Evolutionary conservation across 2,888 invertebrate species (phyloP), one percentile per base, ranked within the genome.

Genomic region (Ptychoptera albimana): DNA sequence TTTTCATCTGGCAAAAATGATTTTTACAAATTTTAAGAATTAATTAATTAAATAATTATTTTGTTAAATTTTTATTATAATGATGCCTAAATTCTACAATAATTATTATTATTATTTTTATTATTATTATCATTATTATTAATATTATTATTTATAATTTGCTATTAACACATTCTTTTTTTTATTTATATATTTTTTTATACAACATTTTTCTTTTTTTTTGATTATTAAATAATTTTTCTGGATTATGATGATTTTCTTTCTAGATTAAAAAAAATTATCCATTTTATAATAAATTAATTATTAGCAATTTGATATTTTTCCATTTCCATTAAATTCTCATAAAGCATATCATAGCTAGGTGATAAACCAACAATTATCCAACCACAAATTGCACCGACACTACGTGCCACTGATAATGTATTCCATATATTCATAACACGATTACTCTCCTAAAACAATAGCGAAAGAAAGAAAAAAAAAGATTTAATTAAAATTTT

Each of bases 351-450:
- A 53, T 70, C 72, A 51, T 72, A 70, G 31, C 64, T 60, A 34
- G 71, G 66, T 48, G 67, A 66, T 48, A 72, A 54, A 2, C 72
- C 71, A 36, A 73, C 64, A 56, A 72, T 63, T 38, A 72, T 61
- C 72, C 72, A 73, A 23, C 71, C 71, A 32, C 66, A 57, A 46
- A 72, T 67, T 31, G 72, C 72, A 42, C 71, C 62, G 52, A 70
- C 59, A 45, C 71, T 69, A 38, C 73, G 61, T 52, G 71, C 70
- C 45, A 71, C 60, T 39, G 72, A 72, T 49, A 73, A 53, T 50
- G 69, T 68, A 47, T 67, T 72, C 72, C 73, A 73, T 6, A 67
- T 61, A 32, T 60, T 63, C 42, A 71, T 53, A 45, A 71, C 66
- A 48, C 59, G 60, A 50, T 60, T 60, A 46, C 65, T 67, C 45